Conservation (phyloP, 2,797 vertebrate genomes). For the Bradypus variegatus region DNA sequence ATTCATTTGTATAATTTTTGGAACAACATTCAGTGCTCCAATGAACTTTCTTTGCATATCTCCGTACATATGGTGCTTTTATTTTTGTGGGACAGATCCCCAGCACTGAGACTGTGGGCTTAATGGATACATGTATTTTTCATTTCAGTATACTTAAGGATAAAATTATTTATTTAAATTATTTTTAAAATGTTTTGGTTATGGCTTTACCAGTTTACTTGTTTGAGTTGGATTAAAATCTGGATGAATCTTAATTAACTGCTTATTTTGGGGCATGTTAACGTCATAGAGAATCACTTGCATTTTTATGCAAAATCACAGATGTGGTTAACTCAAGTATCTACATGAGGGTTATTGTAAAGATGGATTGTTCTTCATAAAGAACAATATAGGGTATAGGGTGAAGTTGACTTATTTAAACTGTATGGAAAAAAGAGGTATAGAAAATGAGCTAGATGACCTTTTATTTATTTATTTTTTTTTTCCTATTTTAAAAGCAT, state of each 20-base stretch:
- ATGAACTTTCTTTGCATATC: neutral
- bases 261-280: neutral
- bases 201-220: neutral
- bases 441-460: slow-evolving; percentile 29
- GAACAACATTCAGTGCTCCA: neutral
- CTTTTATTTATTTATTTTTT: too few relatives aligned
- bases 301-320: neutral
- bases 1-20: slow-evolving; percentile 9
- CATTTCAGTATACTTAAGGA: neutral
- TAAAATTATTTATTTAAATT: slow-evolving; percentile 17
- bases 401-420: slow-evolving; percentile 7
- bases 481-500: too few relatives aligned
- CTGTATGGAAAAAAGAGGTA: neutral
- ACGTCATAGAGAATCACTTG: neutral
- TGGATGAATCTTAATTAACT: neutral
- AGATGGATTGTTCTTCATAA: neutral
- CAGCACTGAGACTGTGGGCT: neutral
- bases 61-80: neutral
- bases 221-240: neutral
- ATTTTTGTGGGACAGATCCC: neutral
- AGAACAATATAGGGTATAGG: neutral
- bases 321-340: neutral
- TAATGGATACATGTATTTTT: neutral
- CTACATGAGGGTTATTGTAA: neutral
- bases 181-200: neutral